Evolutionary conservation across 1,140 invertebrate genomes (phyloP).

Genomic region (Meteorus sp.): DNA sequence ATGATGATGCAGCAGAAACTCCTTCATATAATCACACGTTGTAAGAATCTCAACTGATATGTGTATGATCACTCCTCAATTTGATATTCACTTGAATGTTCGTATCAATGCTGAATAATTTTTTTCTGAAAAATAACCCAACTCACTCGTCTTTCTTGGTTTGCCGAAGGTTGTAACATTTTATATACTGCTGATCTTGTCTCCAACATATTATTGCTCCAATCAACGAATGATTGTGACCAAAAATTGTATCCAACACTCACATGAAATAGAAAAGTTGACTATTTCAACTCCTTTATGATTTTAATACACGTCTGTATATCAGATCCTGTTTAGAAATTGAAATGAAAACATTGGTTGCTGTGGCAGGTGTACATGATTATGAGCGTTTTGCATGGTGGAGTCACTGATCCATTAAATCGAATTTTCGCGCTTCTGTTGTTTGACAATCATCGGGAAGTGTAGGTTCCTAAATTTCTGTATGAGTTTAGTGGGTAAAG

Average conservation of each 20-base stretch:
- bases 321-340: neutral
- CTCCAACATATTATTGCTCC: constrained; percentile 43
- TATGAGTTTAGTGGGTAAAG: too few relatives aligned
- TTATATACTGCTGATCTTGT: constrained; percentile 57
- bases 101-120: neutral
- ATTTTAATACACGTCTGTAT: too few relatives aligned
- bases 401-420: neutral
- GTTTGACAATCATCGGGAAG: too few relatives aligned
- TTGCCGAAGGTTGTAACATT: constrained; percentile 55
- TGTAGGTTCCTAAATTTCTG: too few relatives aligned
- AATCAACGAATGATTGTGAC: neutral
- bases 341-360: constrained; percentile 16
- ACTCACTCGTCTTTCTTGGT: constrained; percentile 56
- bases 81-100: too few relatives aligned
- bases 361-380: constrained; percentile 18
- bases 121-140: constrained; percentile 3
- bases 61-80: too few relatives aligned
- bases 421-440: neutral
- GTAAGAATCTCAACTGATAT: too few relatives aligned
- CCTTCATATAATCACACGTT: too few relatives aligned
- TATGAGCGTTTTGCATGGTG: constrained; percentile 11
- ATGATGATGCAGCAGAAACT: too few relatives aligned
- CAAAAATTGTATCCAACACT: neutral
- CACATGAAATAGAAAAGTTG: neutral
- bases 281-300: constrained; percentile 7